Percentiles rank a stretch among this genome's conserved stretches.
Evolutionary conservation across 2,113 vertebrate species (phyloP).

Genomic region (Delphinapterus leucas): DNA sequence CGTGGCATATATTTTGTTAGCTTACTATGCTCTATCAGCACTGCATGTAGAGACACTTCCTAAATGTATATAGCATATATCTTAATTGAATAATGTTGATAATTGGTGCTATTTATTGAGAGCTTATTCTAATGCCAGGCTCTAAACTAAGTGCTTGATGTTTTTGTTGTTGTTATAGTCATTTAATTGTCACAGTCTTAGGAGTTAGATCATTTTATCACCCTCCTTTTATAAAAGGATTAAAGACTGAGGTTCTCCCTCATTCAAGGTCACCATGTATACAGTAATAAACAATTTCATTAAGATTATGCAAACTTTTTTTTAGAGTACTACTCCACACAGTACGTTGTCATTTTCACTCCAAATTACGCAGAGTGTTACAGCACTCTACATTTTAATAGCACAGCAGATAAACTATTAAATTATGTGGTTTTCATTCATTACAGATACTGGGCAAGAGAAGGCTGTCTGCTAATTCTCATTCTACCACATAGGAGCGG

Average conservation of each 20-base stretch:
- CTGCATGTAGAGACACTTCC: not conserved
- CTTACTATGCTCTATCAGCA: not conserved
- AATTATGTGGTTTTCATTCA: constrained; percentile 3
- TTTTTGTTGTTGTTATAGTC: not conserved
- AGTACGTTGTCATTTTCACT: not conserved
- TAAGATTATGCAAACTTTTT: not conserved
- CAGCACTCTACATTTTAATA: not conserved
- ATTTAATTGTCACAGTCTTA: not conserved
- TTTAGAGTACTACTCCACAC: not conserved
- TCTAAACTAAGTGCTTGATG: not conserved
- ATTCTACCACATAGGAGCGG: not conserved
- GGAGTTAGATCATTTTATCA: not conserved
- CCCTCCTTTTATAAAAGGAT: not conserved
- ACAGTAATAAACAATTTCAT: not conserved
- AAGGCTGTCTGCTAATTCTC: not conserved
- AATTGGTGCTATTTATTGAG: not conserved
- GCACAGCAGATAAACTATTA: not conserved
- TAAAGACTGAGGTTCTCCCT: not conserved
- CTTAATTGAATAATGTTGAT: not conserved
- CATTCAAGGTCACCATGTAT: not conserved
- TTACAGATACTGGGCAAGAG: not conserved
- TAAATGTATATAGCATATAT: not conserved
- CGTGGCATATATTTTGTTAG: not conserved
- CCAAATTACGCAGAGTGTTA: not conserved
- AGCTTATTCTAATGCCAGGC: not conserved